Base-by-base conservation (phyloP, 2,113 vertebrate genomes). In the Hyaena hyaena region DNA sequence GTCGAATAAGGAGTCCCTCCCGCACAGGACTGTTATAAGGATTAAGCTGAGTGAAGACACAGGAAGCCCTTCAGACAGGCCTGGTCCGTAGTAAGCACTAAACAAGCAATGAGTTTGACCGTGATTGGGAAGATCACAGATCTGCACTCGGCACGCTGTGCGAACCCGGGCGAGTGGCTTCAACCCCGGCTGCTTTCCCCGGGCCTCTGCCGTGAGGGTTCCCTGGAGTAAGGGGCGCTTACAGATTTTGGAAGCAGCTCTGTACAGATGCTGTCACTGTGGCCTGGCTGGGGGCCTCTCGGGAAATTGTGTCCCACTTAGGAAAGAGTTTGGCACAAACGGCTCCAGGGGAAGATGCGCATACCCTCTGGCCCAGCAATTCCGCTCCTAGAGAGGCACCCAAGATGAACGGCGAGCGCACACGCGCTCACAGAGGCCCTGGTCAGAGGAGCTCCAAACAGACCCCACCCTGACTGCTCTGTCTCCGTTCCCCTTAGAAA, bases 181-280 rank as follows among this genome's bases (percentile, higher is more conserved):
- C 55, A 14, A 55, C 85, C 45, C 63, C 33, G 53, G 53, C 14
- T 45, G 23, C 31, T n/a, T 14, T 33, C 26, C 33, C 53, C 16
- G 80, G 5, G 21, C 48, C 68, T 26, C 0, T 0, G 43, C 76
- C 2, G 43, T 1, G 3, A 35, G 71, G 10, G 21, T 50, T 58
- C 31, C 28, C 35, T 2, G 0, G 33, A 31, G 28, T 2, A 7
- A 39, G 7, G 53, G 55, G 5, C 16, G 10, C 43, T 28, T 10
- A 10, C 0, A 26, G 12, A 35, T 24, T 39, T 55, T 11, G 4
- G 74, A 19, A 71, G 66, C 31, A 9, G 55, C 31, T 6, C 35
- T 16, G 9, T 5, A 0, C 35, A 7, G 31, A 31, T 0, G 5
- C 39, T 10, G 17, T 21, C 3, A 12, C 0, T 2, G 1, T 33